Conservation (phyloP, 2,888 invertebrate genomes). For the Ellobium chinense region DNA sequence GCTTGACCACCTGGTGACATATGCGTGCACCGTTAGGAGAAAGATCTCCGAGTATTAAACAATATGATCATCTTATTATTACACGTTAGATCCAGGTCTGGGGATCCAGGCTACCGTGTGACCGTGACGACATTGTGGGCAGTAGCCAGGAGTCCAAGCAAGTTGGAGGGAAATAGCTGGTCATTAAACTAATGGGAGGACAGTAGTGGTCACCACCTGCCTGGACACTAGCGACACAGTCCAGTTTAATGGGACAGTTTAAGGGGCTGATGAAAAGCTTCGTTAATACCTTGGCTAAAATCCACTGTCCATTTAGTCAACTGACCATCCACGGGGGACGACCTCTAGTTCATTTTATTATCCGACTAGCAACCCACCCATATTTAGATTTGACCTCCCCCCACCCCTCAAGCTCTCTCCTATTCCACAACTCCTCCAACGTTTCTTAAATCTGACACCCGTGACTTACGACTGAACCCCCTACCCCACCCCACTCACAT, state of each 20-base stretch:
- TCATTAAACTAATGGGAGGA: not conserved
- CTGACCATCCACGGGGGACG: not conserved
- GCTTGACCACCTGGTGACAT: too few species aligned
- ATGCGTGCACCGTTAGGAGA: too few species aligned
- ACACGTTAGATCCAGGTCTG: too few species aligned
- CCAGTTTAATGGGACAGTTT: slow-evolving; percentile 7
- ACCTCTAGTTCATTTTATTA: not conserved
- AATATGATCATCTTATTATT: too few species aligned
- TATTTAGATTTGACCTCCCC: not conserved
- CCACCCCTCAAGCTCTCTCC: slow-evolving; percentile 18
- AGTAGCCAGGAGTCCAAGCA: too few species aligned
- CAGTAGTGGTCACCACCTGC: not conserved
- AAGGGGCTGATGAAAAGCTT: slow-evolving; percentile 10
- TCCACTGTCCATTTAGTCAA: not conserved
- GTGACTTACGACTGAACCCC: not conserved
- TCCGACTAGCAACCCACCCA: not conserved
- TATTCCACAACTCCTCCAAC: slow-evolving; percentile 12
- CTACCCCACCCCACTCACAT: slow-evolving; percentile 13
- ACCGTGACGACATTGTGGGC: too few species aligned
- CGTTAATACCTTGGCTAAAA: slow-evolving; percentile 3
- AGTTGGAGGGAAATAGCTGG: not conserved
- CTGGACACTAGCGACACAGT: not conserved
- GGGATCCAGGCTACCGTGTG: too few species aligned
- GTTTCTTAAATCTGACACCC: not conserved
- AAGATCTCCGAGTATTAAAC: too few species aligned